Evolutionary conservation across 2,797 vertebrate genomes (phyloP).

Genomic region (Percopsis omiscomaycus): DNA sequence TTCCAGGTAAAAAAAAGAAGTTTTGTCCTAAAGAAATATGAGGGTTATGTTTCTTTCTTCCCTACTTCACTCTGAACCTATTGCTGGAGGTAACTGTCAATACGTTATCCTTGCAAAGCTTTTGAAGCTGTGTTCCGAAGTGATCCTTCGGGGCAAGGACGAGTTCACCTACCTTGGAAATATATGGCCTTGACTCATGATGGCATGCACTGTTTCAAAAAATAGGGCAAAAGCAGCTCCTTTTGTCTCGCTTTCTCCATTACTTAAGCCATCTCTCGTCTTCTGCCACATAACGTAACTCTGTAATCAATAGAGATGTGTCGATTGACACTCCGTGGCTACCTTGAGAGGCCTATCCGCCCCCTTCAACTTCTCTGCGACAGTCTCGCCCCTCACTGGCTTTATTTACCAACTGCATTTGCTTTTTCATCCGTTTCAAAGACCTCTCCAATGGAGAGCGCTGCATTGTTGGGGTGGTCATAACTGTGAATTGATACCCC

Average conservation of each 20-base stretch:
- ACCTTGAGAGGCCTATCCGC: slow-evolving; percentile 20
- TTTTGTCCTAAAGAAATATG: slow-evolving; percentile 51
- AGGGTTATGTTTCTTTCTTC: slow-evolving; percentile 43
- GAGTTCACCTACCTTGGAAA: slow-evolving; percentile 16
- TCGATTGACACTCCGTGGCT: slow-evolving; percentile 12
- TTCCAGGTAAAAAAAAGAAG: not conserved
- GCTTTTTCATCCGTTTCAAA: slow-evolving; percentile 41
- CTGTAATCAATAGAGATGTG: slow-evolving; percentile 21
- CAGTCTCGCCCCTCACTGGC: slow-evolving; percentile 16
- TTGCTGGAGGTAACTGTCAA: slow-evolving; percentile 44
- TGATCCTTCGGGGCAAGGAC: slow-evolving; percentile 44
- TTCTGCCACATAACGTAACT: slow-evolving; percentile 10
- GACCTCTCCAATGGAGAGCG: slow-evolving; percentile 25
- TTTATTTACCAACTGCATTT: slow-evolving; percentile 44
- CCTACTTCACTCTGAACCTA: slow-evolving; percentile 24
- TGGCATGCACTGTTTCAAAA: slow-evolving; percentile 50
- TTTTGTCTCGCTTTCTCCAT: slow-evolving; percentile 25
- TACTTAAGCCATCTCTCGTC: slow-evolving; percentile 29
- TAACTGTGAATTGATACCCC: slow-evolving; percentile 30
- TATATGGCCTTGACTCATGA: slow-evolving; percentile 56
- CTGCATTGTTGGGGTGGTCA: slow-evolving; percentile 31
- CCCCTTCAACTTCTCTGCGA: slow-evolving; percentile 30
- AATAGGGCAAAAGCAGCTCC: slow-evolving; percentile 23
- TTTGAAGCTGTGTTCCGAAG: slow-evolving; percentile 50
- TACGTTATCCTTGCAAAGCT: slow-evolving; percentile 42